These are phyloP conservation scores for Acanthurus tractus DNA, from an alignment of 2,797 vertebrate species.

Conservation along the genomic window DNA sequence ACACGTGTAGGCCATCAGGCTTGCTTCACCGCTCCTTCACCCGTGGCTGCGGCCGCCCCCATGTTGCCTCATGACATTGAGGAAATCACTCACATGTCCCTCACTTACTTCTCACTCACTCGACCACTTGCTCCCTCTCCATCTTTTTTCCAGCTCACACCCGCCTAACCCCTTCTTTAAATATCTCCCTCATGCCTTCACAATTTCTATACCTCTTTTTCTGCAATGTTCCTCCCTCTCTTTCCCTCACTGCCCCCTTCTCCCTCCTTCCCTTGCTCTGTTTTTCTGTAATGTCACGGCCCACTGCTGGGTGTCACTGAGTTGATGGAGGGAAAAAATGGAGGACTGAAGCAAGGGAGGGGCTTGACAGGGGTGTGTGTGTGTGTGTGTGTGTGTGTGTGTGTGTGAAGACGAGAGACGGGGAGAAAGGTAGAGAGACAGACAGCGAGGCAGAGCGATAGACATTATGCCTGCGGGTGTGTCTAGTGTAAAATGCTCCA, in stretches of 20 bases:
- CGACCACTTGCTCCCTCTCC: constrained; percentile 63
- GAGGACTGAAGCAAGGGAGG: constrained; percentile 73
- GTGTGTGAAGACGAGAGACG: constrained; percentile 37
- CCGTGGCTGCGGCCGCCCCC: constrained; percentile 68
- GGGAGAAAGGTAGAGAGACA: constrained; percentile 21
- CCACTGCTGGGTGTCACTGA: constrained; percentile 85
- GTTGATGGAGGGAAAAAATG: constrained; percentile 86
- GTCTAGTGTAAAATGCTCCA: constrained; percentile 76
- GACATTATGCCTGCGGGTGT: constrained; percentile 69
- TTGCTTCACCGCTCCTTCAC: constrained; percentile 82
- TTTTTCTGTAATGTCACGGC: constrained; percentile 86
- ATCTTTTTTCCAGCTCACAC: constrained; percentile 65
- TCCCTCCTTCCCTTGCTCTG: constrained; percentile 54
- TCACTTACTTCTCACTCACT: constrained; percentile 71
- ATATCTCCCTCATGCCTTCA: constrained; percentile 61
- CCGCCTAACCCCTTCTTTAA: constrained; percentile 69
- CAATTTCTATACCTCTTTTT: constrained; percentile 60
- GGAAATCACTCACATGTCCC: constrained; percentile 80
- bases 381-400: constrained; percentile 38
- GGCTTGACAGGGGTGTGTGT: constrained; percentile 64
- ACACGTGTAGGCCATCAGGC: constrained; percentile 81
- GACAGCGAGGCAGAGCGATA: constrained; percentile 45
- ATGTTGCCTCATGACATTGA: constrained; percentile 79
- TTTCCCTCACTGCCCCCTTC: constrained; percentile 15
- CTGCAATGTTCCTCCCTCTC: constrained; percentile 41